Base-by-base conservation (phyloP, 2,888 invertebrate species). In the Drosophila mercatorum region DNA sequence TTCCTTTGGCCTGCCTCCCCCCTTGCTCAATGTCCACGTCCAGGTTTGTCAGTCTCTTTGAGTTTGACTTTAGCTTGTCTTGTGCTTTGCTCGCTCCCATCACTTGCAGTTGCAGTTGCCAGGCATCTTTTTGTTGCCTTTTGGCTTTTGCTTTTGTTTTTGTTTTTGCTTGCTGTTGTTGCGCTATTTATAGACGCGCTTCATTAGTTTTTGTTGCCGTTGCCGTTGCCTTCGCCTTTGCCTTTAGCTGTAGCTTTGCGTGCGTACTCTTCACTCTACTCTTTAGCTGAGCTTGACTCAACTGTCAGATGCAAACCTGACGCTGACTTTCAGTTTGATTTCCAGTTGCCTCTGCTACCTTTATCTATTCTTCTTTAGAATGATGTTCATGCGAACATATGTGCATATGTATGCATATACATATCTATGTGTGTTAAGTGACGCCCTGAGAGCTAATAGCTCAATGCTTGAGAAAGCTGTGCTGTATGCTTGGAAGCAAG, bases 181-280 rank as follows among this genome's bases (percentile, higher is more conserved):
- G 63, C 59, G 80, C 80, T 82, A 79, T 81, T 84, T 81, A 72
- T 83, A 87, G 82, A 71, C 47, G 65, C 65, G 71, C 63, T 75
- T 76, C 71, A 79, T 79, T 74, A 59, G 73, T 81, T 81, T 62
- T 72, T 69, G 60, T 66, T 76, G 46, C 12, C 46, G 60, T 66
- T 76, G 46, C 12, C 46, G 28, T 56, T 17, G 36, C 38, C 36
- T 44, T 60, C 17, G 40, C 46, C 41, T 41, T 58, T 28, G 28
- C 28, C 28, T 28, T 28, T 28, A 28, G 28, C 28, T 28, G 4
- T 71, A 61, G 53, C 40, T 55, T 47, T 26, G 26, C 46, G 41
- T 40, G 40, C 43, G 17, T 49, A 40, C 44, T 46, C 62, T 60
- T 67, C 56, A 52, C 59, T 41, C 43, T 49, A 52, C 59, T 41